Evolutionary conservation across 2,888 invertebrate genomes (phyloP).

Genomic region (Hyles lineata): DNA sequence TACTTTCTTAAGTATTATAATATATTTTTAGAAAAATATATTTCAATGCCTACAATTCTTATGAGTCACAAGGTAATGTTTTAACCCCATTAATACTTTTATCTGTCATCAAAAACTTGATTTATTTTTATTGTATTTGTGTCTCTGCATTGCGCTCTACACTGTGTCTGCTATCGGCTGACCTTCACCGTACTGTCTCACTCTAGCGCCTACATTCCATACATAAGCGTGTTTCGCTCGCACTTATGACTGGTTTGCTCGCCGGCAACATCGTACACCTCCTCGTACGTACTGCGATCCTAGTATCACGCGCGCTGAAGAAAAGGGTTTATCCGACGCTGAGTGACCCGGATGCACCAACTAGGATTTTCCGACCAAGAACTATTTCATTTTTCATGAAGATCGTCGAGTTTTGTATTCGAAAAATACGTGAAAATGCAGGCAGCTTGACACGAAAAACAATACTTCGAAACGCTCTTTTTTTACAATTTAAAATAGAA

Average conservation of each 20-base stretch:
- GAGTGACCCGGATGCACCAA: slow-evolving; percentile 70
- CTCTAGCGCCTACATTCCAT: slow-evolving; percentile 74
- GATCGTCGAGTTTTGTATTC: slow-evolving; percentile 13
- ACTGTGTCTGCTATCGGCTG: slow-evolving; percentile 75
- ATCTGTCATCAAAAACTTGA: not conserved
- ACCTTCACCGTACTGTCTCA: slow-evolving; percentile 75
- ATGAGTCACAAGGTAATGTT: too few relatives aligned
- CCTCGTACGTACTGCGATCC: slow-evolving; percentile 70
- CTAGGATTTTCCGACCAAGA: slow-evolving; percentile 77
- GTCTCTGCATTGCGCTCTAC: slow-evolving; percentile 55
- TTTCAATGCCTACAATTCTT: not conserved
- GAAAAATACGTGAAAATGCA: slow-evolving; percentile 22
- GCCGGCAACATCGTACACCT: slow-evolving; percentile 61
- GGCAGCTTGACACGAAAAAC: slow-evolving; percentile 25
- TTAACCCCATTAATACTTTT: not conserved
- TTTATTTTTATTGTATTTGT: slow-evolving; percentile 38
- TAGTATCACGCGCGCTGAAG: slow-evolving; percentile 85
- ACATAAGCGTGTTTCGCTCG: slow-evolving; percentile 66
- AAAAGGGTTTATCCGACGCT: slow-evolving; percentile 85
- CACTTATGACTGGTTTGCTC: slow-evolving; percentile 54
- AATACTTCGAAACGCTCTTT: not conserved
- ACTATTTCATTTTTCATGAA: slow-evolving; percentile 36
- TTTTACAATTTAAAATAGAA: slow-evolving; percentile 21
- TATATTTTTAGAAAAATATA: not conserved
- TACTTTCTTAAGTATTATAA: slow-evolving; percentile 24